phyloP scores from a whole-genome alignment of 1,140 invertebrate genomes.

The Penaeus vannamei region DNA sequence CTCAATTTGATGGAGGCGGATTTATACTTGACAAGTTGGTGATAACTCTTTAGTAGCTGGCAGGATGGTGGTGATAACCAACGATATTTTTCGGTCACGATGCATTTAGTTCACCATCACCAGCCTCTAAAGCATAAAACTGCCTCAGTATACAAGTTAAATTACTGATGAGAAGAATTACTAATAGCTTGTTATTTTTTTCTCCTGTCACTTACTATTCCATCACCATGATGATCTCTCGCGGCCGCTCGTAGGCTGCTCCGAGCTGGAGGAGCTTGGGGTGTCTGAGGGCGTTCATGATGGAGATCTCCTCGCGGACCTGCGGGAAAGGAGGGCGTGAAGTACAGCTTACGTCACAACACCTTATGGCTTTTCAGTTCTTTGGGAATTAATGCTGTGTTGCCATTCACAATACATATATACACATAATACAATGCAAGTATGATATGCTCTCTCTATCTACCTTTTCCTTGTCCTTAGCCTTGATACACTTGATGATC shows the following conservation, averaged over 20 bases:
- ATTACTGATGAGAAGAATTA: neutral
- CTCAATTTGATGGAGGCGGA: no score
- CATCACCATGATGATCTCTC: constrained; percentile 92
- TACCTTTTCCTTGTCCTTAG: constrained; percentile 88
- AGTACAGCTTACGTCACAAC: neutral
- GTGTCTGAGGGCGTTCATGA: constrained; percentile 92
- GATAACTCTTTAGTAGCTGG: no score
- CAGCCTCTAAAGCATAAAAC: no score
- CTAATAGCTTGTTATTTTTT: neutral
- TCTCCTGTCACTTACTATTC: constrained; percentile 87
- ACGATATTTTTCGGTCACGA: no score
- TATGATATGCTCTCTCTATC: neutral
- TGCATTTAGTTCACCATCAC: no score
- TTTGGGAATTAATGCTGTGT: no score
- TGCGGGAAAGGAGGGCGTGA: neutral
- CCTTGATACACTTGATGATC: constrained; percentile 86
- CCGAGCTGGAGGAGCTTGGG: constrained; percentile 90
- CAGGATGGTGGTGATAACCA: no score
- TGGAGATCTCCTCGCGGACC: constrained; percentile 86
- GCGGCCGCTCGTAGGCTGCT: constrained; percentile 87
- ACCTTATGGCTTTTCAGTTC: no score
- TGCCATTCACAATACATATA: no score
- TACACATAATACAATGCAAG: no score
- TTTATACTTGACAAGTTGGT: neutral
- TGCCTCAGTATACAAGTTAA: no score